Conservation (phyloP, 2,888 invertebrate species). For the Emmelina monodactyla region DNA sequence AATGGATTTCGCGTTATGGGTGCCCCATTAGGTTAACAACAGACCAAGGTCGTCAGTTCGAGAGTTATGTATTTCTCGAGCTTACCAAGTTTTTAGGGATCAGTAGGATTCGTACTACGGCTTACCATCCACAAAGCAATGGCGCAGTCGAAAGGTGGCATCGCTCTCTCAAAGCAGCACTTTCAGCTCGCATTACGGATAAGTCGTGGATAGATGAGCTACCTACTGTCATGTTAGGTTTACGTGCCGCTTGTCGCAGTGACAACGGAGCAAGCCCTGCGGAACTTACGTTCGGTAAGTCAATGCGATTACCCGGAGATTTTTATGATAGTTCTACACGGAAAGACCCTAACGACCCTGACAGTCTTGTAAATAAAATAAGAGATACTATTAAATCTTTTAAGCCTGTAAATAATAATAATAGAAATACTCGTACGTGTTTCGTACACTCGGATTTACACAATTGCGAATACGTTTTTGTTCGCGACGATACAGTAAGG, state of each 20-base stretch:
- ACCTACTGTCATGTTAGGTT: slow-evolving; percentile 21
- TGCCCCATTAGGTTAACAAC: slow-evolving; percentile 11
- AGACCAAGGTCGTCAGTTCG: slow-evolving; percentile 17
- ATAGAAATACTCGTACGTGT: neutral
- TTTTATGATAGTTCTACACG: neutral
- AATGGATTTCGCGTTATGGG: slow-evolving; percentile 16
- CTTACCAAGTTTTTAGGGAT: slow-evolving; percentile 11
- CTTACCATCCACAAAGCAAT: slow-evolving; percentile 16
- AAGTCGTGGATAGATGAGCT: slow-evolving; percentile 20
- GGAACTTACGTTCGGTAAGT: slow-evolving; percentile 12
- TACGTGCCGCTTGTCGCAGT: slow-evolving; percentile 9
- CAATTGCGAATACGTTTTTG: slow-evolving; percentile 6
- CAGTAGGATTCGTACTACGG: slow-evolving; percentile 12
- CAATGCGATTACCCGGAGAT: slow-evolving; percentile 12
- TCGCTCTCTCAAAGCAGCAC: slow-evolving; percentile 6
- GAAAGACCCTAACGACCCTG: neutral
- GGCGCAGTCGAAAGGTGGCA: slow-evolving; percentile 12
- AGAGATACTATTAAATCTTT: slow-evolving; percentile 1
- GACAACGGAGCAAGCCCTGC: slow-evolving; percentile 11
- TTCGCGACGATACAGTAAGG: slow-evolving; percentile 11
- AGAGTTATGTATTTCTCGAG: slow-evolving; percentile 23
- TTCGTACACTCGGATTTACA: slow-evolving; percentile 9
- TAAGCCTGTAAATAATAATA: slow-evolving; percentile 5
- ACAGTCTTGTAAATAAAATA: neutral
- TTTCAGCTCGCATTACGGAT: slow-evolving; percentile 3